Evolutionary conservation across 2,113 vertebrate genomes (phyloP).

Genomic region (Xiphorhynchus elegans): DNA sequence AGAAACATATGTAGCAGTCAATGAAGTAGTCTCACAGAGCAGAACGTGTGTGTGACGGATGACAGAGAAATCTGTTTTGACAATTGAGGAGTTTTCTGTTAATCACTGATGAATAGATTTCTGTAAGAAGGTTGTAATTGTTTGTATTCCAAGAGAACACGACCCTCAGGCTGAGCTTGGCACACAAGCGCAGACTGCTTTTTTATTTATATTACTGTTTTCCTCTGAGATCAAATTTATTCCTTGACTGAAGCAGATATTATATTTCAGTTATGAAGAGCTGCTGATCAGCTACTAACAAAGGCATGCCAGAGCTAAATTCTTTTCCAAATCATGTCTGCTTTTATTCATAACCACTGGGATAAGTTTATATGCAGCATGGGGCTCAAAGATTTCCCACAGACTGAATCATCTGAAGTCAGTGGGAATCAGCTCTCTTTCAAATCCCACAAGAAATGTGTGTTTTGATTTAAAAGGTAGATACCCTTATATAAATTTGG

Average conservation of each 20-base stretch:
- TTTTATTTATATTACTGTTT: neutral
- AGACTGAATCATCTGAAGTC: conserved; percentile 11
- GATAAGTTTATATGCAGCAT: neutral
- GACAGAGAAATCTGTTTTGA: neutral
- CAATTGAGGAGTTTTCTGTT: neutral
- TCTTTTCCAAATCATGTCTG: neutral
- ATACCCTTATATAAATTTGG: neutral
- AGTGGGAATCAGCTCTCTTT: neutral
- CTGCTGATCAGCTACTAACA: neutral
- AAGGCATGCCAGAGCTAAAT: neutral
- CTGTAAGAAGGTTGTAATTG: neutral
- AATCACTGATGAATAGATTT: neutral
- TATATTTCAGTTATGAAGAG: neutral
- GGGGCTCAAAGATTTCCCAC: neutral
- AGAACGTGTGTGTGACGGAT: neutral
- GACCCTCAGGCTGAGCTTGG: neutral
- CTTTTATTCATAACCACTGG: neutral
- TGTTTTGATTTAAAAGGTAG: neutral
- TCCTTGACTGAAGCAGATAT: neutral
- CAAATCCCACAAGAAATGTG: neutral
- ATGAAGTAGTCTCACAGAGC: neutral
- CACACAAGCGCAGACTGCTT: neutral
- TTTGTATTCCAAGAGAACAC: neutral
- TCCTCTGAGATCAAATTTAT: neutral
- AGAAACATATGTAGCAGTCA: neutral